Conservation (phyloP, 2,113 vertebrate genomes). For the Carollia perspicillata region DNA sequence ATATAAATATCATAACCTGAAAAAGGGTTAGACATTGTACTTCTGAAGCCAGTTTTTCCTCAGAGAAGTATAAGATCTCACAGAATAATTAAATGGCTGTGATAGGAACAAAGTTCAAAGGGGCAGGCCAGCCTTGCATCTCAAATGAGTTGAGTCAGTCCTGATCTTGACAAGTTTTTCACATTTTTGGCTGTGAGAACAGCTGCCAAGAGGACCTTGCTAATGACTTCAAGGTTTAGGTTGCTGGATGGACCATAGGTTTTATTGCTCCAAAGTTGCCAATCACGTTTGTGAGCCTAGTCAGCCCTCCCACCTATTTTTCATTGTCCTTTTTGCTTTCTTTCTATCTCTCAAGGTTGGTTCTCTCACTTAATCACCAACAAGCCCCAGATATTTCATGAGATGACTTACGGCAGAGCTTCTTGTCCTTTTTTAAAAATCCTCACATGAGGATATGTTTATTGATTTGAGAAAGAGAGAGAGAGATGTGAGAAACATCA, state of each 20-base stretch:
- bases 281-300: neutral
- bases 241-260: neutral
- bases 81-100: conserved; percentile 57
- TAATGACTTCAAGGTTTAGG: conserved; percentile 20
- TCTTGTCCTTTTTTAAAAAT: neutral
- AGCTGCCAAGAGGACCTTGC: neutral
- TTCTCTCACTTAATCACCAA: neutral
- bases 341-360: neutral
- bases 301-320: neutral
- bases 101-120: conserved; percentile 56
- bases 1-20: conserved; percentile 50
- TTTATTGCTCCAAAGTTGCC: neutral
- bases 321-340: neutral
- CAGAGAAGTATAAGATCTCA: conserved; percentile 47
- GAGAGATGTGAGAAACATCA: no score
- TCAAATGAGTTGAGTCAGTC: neutral
- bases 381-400: neutral
- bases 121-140: conserved; percentile 12
- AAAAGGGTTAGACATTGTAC: conserved; percentile 34
- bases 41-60: conserved; percentile 49
- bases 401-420: neutral
- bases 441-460: no score
- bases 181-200: neutral
- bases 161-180: neutral
- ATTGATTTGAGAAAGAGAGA: no score